Evolutionary conservation across 2,888 invertebrate genomes (phyloP).

Genomic region (Dryobota labecula): DNA sequence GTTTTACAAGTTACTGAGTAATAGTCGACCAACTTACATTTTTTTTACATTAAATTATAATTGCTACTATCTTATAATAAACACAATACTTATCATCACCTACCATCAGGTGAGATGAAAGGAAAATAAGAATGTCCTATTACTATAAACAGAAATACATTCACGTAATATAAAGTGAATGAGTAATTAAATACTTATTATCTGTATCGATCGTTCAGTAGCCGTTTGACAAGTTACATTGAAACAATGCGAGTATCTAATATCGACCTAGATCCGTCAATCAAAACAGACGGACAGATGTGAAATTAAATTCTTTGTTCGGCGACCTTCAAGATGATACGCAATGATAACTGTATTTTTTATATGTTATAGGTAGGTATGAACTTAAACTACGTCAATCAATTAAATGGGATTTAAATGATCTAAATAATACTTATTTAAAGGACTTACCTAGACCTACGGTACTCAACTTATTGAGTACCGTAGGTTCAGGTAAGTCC

Average conservation of each 20-base stretch:
- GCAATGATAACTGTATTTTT: constrained; percentile 67
- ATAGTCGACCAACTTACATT: too few species aligned
- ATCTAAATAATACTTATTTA: background rate
- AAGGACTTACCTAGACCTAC: background rate
- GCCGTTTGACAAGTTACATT: constrained; percentile 68
- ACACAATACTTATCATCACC: too few species aligned
- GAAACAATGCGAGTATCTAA: constrained; percentile 74
- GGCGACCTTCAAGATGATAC: constrained; percentile 77
- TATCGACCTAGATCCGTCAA: constrained; percentile 78
- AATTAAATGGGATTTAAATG: background rate
- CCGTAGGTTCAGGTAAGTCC: too few species aligned
- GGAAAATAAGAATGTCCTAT: constrained; percentile 3
- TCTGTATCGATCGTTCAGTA: constrained; percentile 61
- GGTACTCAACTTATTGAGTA: too few species aligned
- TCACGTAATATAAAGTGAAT: constrained; percentile 19
- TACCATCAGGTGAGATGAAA: too few species aligned
- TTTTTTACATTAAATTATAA: too few species aligned
- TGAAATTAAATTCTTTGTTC: constrained; percentile 67
- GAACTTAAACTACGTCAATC: background rate
- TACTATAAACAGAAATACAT: background rate
- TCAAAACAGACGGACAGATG: constrained; percentile 67
- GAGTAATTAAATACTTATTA: constrained; percentile 53
- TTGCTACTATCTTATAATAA: too few species aligned
- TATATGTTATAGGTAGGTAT: background rate
- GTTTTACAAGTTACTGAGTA: too few species aligned